These are phyloP conservation scores for Porites divaricata DNA, from an alignment of 92 coral and sea anemone genomes.

Conservation along the genomic window DNA sequence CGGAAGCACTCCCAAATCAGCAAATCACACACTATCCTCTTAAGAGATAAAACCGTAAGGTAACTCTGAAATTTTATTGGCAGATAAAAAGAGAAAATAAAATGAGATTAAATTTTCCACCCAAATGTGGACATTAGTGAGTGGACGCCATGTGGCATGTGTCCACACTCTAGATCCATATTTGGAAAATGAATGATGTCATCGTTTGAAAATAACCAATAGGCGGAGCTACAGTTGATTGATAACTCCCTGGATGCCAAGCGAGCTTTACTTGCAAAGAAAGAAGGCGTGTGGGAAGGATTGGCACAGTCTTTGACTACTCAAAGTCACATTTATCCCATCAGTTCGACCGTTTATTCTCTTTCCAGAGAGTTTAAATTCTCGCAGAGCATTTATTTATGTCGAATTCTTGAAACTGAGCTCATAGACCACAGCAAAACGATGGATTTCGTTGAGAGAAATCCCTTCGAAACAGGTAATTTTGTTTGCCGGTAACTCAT, in stretches of 20 bases:
- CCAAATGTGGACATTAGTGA: not conserved
- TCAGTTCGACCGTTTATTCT: constrained; percentile 2
- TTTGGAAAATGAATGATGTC: constrained; percentile 60
- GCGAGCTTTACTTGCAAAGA: constrained; percentile 18
- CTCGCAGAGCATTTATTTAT: not conserved
- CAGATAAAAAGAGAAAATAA: not conserved
- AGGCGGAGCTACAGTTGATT: constrained; percentile 56
- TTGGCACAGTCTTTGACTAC: not conserved
- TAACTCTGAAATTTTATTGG: constrained; percentile 2
- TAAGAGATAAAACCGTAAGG: not conserved
- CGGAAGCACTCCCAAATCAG: not conserved
- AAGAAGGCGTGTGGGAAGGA: constrained; percentile 39
- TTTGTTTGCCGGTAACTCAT: constrained; percentile 7
- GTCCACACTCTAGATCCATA: constrained; percentile 16
- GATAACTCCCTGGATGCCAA: constrained; percentile 48
- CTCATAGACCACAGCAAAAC: not conserved
- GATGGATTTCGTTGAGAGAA: constrained; percentile 65
- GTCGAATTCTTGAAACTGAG: not conserved
- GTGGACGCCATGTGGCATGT: not conserved
- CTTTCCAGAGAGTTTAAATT: not conserved
- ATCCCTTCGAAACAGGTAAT: constrained; percentile 67
- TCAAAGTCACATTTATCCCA: not conserved
- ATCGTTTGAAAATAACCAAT: constrained; percentile 47
- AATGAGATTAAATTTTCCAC: not conserved
- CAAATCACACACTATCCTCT: not conserved